Percentiles rank a stretch among this genome's conserved stretches.
Evolutionary conservation across 2,797 vertebrate species (phyloP).

Genomic region (Oreortyx pictus): DNA sequence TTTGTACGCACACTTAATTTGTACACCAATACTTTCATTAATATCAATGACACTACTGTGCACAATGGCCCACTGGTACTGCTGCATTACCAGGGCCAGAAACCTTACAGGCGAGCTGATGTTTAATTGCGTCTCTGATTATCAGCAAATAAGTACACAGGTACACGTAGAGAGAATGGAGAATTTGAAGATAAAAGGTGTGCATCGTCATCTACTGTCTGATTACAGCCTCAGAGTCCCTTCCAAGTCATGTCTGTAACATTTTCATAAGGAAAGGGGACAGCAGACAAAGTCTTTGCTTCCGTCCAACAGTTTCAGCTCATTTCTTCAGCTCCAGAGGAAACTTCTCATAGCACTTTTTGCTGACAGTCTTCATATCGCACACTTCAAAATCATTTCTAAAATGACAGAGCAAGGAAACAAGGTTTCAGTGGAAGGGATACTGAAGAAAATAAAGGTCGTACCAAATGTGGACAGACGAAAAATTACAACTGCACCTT

Average conservation of each 20-base stretch:
- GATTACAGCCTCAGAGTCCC: constrained; percentile 48
- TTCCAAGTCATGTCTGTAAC: constrained; percentile 1
- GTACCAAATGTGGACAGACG: neutral
- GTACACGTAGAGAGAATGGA: neutral
- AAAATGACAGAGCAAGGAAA: constrained; percentile 22
- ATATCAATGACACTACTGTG: neutral
- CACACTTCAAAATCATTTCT: constrained; percentile 99
- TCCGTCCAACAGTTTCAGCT: constrained; percentile 91
- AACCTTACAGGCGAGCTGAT: neutral
- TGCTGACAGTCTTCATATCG: constrained; percentile 99
- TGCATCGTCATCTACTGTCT: constrained; percentile 14
- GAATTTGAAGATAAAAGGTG: constrained; percentile 19
- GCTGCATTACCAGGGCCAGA: neutral
- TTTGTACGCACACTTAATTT: constrained; percentile 19
- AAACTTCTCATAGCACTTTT: constrained; percentile 99
- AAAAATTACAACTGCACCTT: neutral
- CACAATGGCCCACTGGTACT: neutral
- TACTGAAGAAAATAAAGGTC: neutral
- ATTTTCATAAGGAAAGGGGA: constrained; percentile 57
- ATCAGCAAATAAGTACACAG: constrained; percentile 17
- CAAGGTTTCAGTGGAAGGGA: constrained; percentile 30
- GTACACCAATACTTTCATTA: neutral
- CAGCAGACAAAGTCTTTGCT: constrained; percentile 78
- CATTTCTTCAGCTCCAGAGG: constrained; percentile 99
- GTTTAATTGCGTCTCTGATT: no score